Percentiles rank a stretch among this genome's conserved stretches.
phyloP scores from a whole-genome alignment of 2,797 vertebrate genomes.

The Eospalax fontanierii region DNA sequence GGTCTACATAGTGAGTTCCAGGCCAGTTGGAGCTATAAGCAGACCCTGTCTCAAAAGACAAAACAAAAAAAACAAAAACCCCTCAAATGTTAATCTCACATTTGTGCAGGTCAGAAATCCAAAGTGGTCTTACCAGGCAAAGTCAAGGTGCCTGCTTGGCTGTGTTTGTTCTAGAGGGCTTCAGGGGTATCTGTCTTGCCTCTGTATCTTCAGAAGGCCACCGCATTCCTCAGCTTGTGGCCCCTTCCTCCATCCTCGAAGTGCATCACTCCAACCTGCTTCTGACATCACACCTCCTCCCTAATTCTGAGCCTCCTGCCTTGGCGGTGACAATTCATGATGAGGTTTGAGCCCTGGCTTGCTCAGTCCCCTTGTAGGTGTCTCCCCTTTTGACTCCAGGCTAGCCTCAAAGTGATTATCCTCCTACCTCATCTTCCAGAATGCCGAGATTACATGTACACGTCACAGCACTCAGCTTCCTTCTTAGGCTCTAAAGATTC shows the following conservation, averaged over 20 bases:
- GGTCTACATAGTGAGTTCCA: too few relatives aligned
- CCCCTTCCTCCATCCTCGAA: background rate
- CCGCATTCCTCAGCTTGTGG: background rate
- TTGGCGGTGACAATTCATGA: background rate
- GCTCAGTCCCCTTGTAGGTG: background rate
- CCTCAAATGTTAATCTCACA: background rate
- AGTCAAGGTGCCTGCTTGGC: background rate
- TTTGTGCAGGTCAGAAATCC: slow-evolving; percentile 36
- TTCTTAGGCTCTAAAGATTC: background rate
- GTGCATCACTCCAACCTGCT: background rate
- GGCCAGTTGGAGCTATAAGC: too few relatives aligned
- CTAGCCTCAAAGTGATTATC: background rate
- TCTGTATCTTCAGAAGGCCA: background rate
- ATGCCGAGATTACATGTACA: too few relatives aligned
- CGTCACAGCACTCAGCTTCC: background rate
- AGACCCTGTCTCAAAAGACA: too few relatives aligned
- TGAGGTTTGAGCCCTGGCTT: background rate
- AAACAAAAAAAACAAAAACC: too few relatives aligned
- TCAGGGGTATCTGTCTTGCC: background rate
- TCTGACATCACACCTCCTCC: background rate
- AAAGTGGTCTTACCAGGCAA: background rate
- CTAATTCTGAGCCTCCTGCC: background rate
- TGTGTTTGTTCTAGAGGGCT: background rate
- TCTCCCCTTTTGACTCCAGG: background rate
- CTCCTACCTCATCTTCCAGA: background rate